phyloP scores from a whole-genome alignment of 2,797 vertebrate genomes.

The Numenius phaeopus region DNA sequence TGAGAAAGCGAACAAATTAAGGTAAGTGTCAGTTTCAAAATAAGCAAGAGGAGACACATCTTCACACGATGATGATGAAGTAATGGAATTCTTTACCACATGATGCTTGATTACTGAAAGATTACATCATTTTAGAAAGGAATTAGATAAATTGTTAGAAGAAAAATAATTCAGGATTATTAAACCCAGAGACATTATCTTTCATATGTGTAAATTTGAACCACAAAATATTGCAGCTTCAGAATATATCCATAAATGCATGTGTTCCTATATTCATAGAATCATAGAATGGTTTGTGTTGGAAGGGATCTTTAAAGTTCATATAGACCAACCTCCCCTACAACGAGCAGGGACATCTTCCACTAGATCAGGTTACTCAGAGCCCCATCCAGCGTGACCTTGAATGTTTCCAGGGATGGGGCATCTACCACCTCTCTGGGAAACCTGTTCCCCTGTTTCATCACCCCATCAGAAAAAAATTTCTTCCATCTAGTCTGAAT shows the following conservation, averaged over 20 bases:
- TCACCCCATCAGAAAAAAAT: neutral
- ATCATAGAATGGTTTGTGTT: neutral
- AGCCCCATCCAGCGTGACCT: accelerated
- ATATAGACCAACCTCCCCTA: neutral
- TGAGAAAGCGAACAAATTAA: neutral
- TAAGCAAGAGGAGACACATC: neutral
- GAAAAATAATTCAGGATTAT: neutral
- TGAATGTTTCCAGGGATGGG: neutral
- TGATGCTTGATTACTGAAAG: neutral
- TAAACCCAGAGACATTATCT: neutral
- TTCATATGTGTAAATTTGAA: neutral
- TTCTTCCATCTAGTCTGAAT: neutral
- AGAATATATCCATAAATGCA: neutral
- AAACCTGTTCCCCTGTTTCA: neutral
- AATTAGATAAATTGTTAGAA: neutral
- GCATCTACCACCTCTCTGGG: neutral
- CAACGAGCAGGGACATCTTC: neutral
- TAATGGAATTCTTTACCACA: neutral
- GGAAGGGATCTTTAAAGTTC: neutral
- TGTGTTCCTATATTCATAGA: neutral
- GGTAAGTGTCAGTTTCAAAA: neutral
- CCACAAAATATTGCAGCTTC: neutral
- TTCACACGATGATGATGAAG: neutral
- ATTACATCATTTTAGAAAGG: neutral
- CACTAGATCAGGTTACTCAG: neutral